These are phyloP conservation scores for Arothron firmamentum DNA, from an alignment of 2,113 vertebrate genomes.

Conservation along the genomic window DNA sequence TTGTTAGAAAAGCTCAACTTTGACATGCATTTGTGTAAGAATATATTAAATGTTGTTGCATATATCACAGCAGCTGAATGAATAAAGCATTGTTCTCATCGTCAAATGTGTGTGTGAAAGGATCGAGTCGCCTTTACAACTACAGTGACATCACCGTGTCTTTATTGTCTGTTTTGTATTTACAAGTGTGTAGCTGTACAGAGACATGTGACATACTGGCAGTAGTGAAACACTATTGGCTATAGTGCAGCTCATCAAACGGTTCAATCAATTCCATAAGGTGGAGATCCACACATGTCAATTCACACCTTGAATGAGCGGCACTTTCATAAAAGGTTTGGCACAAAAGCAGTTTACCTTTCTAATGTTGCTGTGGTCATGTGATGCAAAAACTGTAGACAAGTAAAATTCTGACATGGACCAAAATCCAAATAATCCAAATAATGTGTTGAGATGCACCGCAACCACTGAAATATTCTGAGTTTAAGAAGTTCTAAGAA, in stretches of 20 bases:
- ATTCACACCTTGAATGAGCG: background rate
- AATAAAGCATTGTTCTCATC: background rate
- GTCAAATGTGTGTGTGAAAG: background rate
- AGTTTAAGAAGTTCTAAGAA: no score
- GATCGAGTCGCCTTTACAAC: background rate
- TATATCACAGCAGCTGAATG: background rate
- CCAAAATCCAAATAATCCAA: no score
- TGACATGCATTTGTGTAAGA: conserved; percentile 18
- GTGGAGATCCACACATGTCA: conserved; percentile 5
- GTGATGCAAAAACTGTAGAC: background rate
- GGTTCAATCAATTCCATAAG: conserved; percentile 2
- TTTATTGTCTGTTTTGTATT: conserved; percentile 13
- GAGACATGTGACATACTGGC: conserved; percentile 19
- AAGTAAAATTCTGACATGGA: no score
- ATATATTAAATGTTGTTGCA: conserved; percentile 1
- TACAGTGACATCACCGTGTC: background rate
- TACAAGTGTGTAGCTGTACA: conserved; percentile 24
- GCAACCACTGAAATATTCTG: no score
- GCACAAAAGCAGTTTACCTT: background rate
- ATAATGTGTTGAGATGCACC: no score
- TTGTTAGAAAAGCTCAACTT: background rate
- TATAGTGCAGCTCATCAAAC: conserved; percentile 16
- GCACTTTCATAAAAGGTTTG: conserved; percentile 27
- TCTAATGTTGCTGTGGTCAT: no score
- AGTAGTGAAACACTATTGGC: conserved; percentile 36